These are phyloP conservation scores for Fulmarus glacialis DNA, from an alignment of 2,113 vertebrate genomes.

Conservation along the genomic window DNA sequence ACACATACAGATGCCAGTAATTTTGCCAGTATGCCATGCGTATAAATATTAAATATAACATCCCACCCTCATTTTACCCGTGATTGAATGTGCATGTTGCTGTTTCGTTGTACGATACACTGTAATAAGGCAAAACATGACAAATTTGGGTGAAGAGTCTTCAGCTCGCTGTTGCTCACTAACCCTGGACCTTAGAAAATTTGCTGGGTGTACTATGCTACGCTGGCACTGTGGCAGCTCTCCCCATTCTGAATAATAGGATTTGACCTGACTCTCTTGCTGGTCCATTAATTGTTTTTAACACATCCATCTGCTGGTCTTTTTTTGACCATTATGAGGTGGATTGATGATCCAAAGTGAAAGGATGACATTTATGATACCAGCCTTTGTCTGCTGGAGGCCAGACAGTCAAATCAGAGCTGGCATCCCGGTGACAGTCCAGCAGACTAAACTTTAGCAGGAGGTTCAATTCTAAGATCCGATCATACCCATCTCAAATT, in stretches of 20 bases:
- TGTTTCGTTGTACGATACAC: not conserved
- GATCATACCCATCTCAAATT: not conserved
- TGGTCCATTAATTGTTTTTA: not conserved
- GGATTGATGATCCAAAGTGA: not conserved
- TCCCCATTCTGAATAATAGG: not conserved
- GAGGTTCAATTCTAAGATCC: not conserved
- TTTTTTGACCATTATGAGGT: not conserved
- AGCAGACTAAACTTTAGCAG: not conserved
- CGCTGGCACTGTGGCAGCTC: not conserved
- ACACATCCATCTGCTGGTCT: not conserved
- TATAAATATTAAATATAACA: conserved; percentile 73
- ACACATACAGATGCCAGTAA: conserved; percentile 77
- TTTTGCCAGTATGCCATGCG: conserved; percentile 73
- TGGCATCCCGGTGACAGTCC: not conserved
- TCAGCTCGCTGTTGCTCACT: not conserved
- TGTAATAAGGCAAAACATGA: not conserved
- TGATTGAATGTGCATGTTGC: conserved; percentile 72
- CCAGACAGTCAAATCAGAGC: not conserved
- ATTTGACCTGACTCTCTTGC: not conserved
- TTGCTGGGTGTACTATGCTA: not conserved
- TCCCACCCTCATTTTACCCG: conserved; percentile 72
- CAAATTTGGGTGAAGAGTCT: not conserved
- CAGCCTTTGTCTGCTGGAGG: not conserved
- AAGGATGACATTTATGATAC: not conserved
- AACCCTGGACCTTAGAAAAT: not conserved